Conservation (phyloP, 1,140 invertebrate species). For the Drosophila athabasca region DNA sequence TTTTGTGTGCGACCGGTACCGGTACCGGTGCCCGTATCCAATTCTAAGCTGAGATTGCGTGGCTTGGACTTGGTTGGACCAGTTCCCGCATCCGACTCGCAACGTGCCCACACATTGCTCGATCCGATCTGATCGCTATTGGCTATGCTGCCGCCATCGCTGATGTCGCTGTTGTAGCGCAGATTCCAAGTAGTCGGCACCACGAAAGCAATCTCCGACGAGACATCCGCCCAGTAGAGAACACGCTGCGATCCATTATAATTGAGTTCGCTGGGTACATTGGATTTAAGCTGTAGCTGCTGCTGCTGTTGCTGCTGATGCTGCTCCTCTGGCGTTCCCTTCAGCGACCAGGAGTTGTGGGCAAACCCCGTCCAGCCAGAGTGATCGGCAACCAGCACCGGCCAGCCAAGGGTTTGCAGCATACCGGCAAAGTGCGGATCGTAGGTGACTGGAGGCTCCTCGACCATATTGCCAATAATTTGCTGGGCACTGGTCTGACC, state of each 20-base stretch:
- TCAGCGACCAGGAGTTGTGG: slow-evolving; percentile 90
- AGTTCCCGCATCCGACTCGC: slow-evolving; percentile 68
- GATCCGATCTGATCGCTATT: slow-evolving; percentile 50
- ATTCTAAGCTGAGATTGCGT: slow-evolving; percentile 88
- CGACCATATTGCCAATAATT: slow-evolving; percentile 93
- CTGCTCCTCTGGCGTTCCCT: slow-evolving; percentile 62
- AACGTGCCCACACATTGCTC: slow-evolving; percentile 85
- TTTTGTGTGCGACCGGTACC: slow-evolving; percentile 60
- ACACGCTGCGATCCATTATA: slow-evolving; percentile 87
- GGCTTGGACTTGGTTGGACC: slow-evolving; percentile 83
- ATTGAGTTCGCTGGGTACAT: slow-evolving; percentile 42
- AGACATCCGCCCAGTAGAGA: slow-evolving; percentile 98
- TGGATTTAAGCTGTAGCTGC: slow-evolving; percentile 5
- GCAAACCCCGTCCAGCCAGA: slow-evolving; percentile 95
- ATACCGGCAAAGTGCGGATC: slow-evolving; percentile 90
- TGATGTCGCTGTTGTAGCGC: slow-evolving; percentile 61
- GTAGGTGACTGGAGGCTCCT: slow-evolving; percentile 71
- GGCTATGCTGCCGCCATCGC: slow-evolving; percentile 84
- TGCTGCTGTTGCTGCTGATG: slow-evolving; percentile 70
- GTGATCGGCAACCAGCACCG: slow-evolving; percentile 92
- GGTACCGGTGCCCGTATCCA: slow-evolving; percentile 83
- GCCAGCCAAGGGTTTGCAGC: slow-evolving; percentile 92
- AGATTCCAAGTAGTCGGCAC: slow-evolving; percentile 90
- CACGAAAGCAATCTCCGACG: slow-evolving; percentile 96
- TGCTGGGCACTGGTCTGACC: slow-evolving; percentile 89